Evolutionary conservation across 1,140 invertebrate species (phyloP), one percentile per base, ranked within the genome.

Genomic region (Zaprionus tsacasi): DNA sequence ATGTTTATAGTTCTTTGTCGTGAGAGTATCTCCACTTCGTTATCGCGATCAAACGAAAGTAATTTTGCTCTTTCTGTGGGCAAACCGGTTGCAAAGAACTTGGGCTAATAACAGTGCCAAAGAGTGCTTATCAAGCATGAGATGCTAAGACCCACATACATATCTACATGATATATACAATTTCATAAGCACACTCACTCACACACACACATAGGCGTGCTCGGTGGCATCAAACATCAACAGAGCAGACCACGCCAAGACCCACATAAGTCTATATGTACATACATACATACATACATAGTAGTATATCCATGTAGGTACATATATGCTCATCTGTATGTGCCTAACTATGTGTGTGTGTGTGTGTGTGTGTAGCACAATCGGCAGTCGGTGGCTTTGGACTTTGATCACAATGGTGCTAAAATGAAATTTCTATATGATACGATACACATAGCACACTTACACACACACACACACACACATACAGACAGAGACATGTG

Each of bases 341-440:
- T 56, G n/a, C n/a, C n/a, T 45, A 15, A 7, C 13, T 43, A 7
- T 61, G 6, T 52, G 15, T 48, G 13, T 43, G n/a, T n/a, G n/a
- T 15, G 13, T 43, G 6, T 61, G 6, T 52, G 15, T 72, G 15
- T 56, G 13, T 30, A 56, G 52, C 69, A 48, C 36, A 52, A 43
- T 70, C 70, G 52, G 58, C 43, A 69, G 52, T 52, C 66, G 69
- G 71, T 59, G 69, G 52, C 17, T 72, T 35, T 75, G 83, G 83
- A 87, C 83, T 87, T 87, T 87, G 83, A 70, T 82, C 83, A 55
- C 76, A 43, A 61, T 54, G 76, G 70, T 82, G 72, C 76, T 69
- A 66, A 70, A 79, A 82, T 87, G 80, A 87, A 88, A 88, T 87
- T 83, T 88, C 83, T 83, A 88, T 80, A 68, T 66, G 64, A 61